Evolutionary conservation across 2,113 vertebrate genomes (phyloP).

Genomic region (Zeus faber): DNA sequence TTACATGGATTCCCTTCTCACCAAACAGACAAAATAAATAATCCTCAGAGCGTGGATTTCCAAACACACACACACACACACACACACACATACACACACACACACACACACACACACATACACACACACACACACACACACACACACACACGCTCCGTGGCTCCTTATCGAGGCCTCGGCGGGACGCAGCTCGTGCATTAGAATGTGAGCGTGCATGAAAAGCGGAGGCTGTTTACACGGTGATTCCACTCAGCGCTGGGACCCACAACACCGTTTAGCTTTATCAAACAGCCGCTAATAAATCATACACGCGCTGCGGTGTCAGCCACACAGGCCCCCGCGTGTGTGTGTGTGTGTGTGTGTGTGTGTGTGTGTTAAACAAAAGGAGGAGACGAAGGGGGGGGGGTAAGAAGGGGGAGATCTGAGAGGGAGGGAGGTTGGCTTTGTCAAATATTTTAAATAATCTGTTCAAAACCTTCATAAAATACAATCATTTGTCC

Average conservation of each 20-base stretch:
- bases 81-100: not conserved
- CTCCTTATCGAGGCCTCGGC: constrained; percentile 63
- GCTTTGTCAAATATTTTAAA: too few species aligned
- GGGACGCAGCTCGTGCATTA: constrained; percentile 60
- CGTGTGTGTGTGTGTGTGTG: too few species aligned
- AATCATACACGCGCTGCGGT: constrained; percentile 97
- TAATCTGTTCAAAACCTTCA: too few species aligned
- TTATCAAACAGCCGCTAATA: constrained; percentile 94
- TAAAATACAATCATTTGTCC: too few species aligned
- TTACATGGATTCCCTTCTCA: not conserved
- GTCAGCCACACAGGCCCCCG: constrained; percentile 89
- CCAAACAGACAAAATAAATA: not conserved
- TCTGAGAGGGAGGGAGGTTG: constrained; percentile 7
- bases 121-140: constrained; percentile 14
- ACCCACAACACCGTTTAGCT: constrained; percentile 85
- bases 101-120: constrained; percentile 16
- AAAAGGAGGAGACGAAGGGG: constrained; percentile 3
- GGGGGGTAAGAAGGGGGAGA: constrained; percentile 14
- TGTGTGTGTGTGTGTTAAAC: too few species aligned
- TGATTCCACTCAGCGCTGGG: constrained; percentile 88
- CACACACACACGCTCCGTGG: constrained; percentile 8
- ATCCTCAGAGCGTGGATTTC: too few species aligned
- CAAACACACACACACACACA: not conserved
- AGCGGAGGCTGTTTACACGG: constrained; percentile 80
- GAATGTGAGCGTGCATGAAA: constrained; percentile 68